Percentiles rank a stretch among this genome's conserved stretches.
Conservation (phyloP, 2,888 invertebrate species). For the Drosophila incognita region DNA sequence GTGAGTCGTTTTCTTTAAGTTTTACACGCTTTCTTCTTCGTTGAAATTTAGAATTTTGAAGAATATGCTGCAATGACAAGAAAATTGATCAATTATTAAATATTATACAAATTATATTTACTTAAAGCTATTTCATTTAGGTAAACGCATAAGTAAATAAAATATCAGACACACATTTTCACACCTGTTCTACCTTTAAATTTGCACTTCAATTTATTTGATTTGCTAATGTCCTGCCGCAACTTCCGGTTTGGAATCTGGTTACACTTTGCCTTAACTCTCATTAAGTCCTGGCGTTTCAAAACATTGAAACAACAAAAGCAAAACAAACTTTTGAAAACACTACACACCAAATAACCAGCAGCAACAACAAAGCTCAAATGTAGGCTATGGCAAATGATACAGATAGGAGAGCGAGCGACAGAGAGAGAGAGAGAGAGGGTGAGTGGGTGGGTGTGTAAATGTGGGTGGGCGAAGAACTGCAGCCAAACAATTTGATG, state of each 20-base stretch:
- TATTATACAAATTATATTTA: neutral
- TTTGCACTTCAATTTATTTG: too few species aligned
- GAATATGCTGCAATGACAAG: conserved; percentile 66
- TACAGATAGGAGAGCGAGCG: neutral
- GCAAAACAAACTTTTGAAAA: conserved; percentile 36
- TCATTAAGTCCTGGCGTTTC: conserved; percentile 10
- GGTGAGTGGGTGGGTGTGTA: neutral
- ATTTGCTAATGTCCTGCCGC: neutral
- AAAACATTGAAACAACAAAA: conserved; percentile 25
- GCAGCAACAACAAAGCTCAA: conserved; percentile 53
- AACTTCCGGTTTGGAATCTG: conserved; percentile 1
- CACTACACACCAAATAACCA: conserved; percentile 10
- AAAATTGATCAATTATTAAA: neutral
- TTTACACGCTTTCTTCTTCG: conserved; percentile 74
- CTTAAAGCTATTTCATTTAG: neutral
- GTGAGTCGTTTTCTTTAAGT: conserved; percentile 63
- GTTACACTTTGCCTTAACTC: conserved; percentile 24
- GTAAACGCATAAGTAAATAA: neutral
- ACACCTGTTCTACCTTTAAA: neutral
- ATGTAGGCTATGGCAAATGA: conserved; percentile 70
- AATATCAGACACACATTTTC: neutral
- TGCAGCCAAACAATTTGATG: conserved; percentile 40
- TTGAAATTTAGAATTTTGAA: conserved; percentile 81
- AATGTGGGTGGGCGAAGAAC: neutral
- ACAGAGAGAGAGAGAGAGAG: neutral